Base-by-base conservation (phyloP, 1,140 invertebrate species). In the Chrysoperla carnea region DNA sequence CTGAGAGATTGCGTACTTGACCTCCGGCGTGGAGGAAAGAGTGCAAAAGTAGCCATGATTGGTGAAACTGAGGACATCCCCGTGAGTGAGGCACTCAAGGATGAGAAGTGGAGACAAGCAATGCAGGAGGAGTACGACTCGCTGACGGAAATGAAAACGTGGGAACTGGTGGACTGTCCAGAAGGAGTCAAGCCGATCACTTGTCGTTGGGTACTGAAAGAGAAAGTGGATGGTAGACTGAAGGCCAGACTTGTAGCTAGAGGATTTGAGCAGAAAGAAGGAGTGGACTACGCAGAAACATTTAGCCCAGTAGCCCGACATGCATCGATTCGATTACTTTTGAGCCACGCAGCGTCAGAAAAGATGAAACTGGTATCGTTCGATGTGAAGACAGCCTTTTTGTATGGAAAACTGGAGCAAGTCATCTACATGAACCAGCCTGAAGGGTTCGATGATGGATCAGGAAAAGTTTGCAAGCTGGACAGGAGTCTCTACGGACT, bases 51-150 rank as follows among this genome's bases (percentile, higher is more conserved):
- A 2, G n/a, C 31, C 31, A 2, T 33, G 3, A 33, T 33, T 4
- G 31, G 2, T 6, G 31, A 33, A 2, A 33, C n/a, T 4, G 31
- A 33, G n/a, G 31, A 33, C n/a, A 33, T 33, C n/a, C 6, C 31
- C 2, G 31, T 33, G 2, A 4, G 4, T 2, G 4, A 4, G 8
- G 31, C 31, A 4, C 31, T 37, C 2, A 11, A 37, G 4, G 45
- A 41, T n/a, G 40, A 46, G 23, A 39, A 54, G 14, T 61, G 56
- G 54, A 51, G 46, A 35, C 27, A 44, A 33, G 58, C 59, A 4
- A 62, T 63, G 56, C 7, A 52, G 23, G 47, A 56, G 12, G 60
- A 64, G 39, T 52, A 50, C 17, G 40, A 55, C 17, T 55, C 55
- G 3, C 43, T 64, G n/a, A 48, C 47, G 6, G 43, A 51, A 37